These are phyloP conservation scores for Oxystoma pomonae DNA, from an alignment of 2,888 invertebrate genomes.

Conservation along the genomic window DNA sequence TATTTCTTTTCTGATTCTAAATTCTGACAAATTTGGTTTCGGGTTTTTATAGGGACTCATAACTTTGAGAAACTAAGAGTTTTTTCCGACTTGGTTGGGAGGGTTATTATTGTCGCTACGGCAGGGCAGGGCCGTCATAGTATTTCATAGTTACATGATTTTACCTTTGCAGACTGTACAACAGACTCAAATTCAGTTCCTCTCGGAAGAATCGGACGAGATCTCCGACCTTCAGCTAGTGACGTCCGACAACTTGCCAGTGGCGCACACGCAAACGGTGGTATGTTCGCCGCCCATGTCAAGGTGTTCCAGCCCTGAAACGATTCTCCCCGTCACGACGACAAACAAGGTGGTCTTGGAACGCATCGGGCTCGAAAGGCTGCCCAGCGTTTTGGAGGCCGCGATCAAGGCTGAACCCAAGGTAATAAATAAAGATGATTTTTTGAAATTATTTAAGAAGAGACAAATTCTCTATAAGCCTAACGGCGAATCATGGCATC, in stretches of 20 bases:
- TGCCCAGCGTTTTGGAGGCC: slow-evolving; percentile 75
- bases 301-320: slow-evolving; percentile 48
- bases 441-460: no score
- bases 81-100: no score
- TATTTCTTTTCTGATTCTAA: no score
- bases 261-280: slow-evolving; percentile 61
- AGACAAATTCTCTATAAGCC: no score
- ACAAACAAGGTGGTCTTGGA: slow-evolving; percentile 16
- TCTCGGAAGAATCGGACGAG: slow-evolving; percentile 46
- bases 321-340: slow-evolving; percentile 53
- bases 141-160: no score
- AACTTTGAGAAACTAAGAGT: no score
- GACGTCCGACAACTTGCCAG: slow-evolving; percentile 53
- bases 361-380: slow-evolving; percentile 48
- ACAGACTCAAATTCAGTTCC: slow-evolving; percentile 20
- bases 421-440: slow-evolving; percentile 23
- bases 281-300: slow-evolving; percentile 53
- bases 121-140: no score
- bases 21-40: no score
- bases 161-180: slow-evolving; percentile 10
- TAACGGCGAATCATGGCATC: no score
- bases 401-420: slow-evolving; percentile 86
- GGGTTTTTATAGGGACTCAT: no score
- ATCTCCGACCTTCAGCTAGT: slow-evolving; percentile 50
- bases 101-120: no score